Evolutionary conservation across 2,797 vertebrate genomes (phyloP), one percentile per base, ranked within the genome.

Genomic region (Halcyon badia): DNA sequence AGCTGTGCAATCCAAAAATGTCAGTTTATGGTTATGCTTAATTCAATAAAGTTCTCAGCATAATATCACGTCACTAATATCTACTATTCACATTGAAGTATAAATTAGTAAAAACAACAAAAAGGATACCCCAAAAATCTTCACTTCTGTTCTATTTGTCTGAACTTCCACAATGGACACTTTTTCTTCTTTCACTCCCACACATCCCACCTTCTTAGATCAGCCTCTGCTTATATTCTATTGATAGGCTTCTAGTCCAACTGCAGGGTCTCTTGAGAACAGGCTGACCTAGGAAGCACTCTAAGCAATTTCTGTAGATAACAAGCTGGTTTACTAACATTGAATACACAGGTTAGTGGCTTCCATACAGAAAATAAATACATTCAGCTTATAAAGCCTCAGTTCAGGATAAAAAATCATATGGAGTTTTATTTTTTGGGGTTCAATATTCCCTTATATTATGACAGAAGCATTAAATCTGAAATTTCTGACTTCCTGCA

Each of bases 71-170:
- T 83, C 60, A 81, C 41, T 75, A 48, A 85, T 2, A 3, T 83
- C 87, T 92, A 57, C 26, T 5, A 35, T 11, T 95, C 22, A 70
- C 19, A 28, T 26, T 85, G 51, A 83, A 71, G 64, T 42, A 61
- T 81, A 88, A 84, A 87, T 89, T 70, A 91, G n/a, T 58, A 76
- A 83, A 94, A 93, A 21, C 11, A 83, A 28, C n/a, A 62, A 51
- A 83, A 87, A 26, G 7, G 4, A 42, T 54, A 11, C 31, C 73
- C 35, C 33, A 87, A 77, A 91, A 87, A 60, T 57, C 46, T 87
- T 84, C 26, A 37, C 5, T 79, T 94, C 21, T 0, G 0, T 84
- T 84, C n/a, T 20, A 49, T 87, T 54, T 89, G 51, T 60, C n/a
- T 66, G 18, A 69, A 58, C 14, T 90, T 96, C 54, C 58, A 49